Base-by-base conservation (phyloP, 2,113 vertebrate species). In the Piprites chloris region DNA sequence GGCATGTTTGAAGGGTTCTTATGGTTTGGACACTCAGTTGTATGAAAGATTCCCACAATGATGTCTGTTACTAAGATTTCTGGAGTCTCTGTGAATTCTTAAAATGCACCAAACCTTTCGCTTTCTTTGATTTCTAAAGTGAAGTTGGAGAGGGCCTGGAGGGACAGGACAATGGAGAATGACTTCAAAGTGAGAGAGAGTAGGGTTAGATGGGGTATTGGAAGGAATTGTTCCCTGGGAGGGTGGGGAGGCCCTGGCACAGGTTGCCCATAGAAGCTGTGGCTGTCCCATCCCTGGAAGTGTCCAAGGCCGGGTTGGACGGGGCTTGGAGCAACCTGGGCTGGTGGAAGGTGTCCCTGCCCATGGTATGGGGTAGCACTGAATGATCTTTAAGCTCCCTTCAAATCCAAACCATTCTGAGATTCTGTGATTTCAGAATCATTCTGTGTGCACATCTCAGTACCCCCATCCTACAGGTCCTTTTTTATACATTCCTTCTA, bases 1-100 rank as follows among this genome's bases (percentile, higher is more conserved):
- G 46, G 3, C 5, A 18, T 21, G 90, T 72, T 52, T 77, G 11
- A n/a, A 69, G 9, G 17, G n/a, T 55, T 76, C 30, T 80, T 76
- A 24, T 18, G 39, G 14, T 88, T 58, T 52, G 14, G 14, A 30
- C 96, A 98, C 98, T 97, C 94, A 98, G 97, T 92, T 98, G 87
- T 96, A 96, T 96, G 96, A 97, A 97, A 98, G 84, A 94, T 96
- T 96, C 96, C 96, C 85, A 67, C 73, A 37, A 97, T 98, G 95
- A 97, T 94, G 94, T 97, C 94, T 98, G 98, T 97, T 96, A 76
- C 91, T 96, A 97, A 95, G 96, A 94, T 97, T 89, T 84, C 93
- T 97, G 95, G 95, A 96, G 95, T 96, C 84, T 87, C n/a, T 61
- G 6, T 53, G 78, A 86, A 85, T 27, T 72, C 75, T 90, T 44